Base-by-base conservation (phyloP, 35 echinoderm and acorn worm genomes). In the Lytechinus pictus region DNA sequence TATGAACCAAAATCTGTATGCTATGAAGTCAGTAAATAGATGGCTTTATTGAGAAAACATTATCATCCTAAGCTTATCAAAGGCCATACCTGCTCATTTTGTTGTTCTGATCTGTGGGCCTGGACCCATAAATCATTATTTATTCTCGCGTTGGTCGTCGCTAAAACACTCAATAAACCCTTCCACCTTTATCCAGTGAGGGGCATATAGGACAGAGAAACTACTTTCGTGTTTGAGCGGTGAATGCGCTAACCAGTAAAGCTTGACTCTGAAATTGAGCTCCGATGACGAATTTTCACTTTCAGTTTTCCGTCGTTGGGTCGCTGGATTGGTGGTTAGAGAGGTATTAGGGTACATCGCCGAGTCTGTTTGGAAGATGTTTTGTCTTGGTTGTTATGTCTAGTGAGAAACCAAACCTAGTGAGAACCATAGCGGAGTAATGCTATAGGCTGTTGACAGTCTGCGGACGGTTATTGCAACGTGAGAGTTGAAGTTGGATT, bases 371-470 rank as follows among this genome's bases (percentile, higher is more conserved):
- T 79, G 14, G 21, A 79, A 79, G 66, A 79, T 6, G 66, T 14
- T 79, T 79, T 16, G 66, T n/a, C 19, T 24, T 79, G 66, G 66
- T 79, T 79, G 66, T 79, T 79, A 24, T 79, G 66, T 79, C 66
- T 79, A 79, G 19, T 19, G 66, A 16, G 66, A 79, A 79, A 79
- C 66, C 66, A 3, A 79, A 79, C 5, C 66, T 24, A 3, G 66
- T 79, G 66, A 79, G 66, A 79, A 79, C 66, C 66, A 24, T 79
- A 79, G 66, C 29, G 88, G 8, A 52, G 88, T 90, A 90, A 90
- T 33, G 88, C 88, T 90, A 90, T 90, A 90, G 28, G 88, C 52
- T 90, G 88, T 90, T 90, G 88, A 90, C 88, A 90, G 88, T 90
- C 52, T 54, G 88, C 88, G 88, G 88, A 44, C 88, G 66, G 88